Evolutionary conservation across 2,797 vertebrate species (phyloP), one percentile per base, ranked within the genome.

Genomic region (Selene dorsalis): DNA sequence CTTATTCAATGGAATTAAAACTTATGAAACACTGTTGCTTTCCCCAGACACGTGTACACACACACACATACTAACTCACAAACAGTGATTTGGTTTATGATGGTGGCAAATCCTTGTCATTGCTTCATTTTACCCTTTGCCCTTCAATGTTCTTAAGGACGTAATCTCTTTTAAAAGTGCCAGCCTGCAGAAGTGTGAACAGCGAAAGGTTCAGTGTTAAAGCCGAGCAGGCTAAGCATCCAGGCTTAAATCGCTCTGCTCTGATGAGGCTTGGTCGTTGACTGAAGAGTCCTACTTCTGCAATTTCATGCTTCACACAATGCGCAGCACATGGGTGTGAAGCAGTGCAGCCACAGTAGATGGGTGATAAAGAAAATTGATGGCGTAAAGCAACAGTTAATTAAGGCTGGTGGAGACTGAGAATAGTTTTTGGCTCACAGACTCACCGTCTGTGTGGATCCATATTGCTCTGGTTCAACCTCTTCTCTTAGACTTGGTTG

Each of bases 101-200:
- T 47, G 53, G 45, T 41, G 71, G 64, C 58, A 89, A 89, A 88
- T 80, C 74, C 66, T 84, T 79, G 77, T 61, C 74, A 80, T 79
- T 82, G 75, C 82, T 84, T 75, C 58, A 84, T 85, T 88, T 89
- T 70, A 79, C 80, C 82, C 87, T 89, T 91, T 86, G 84, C 79
- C 84, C 82, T 71, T 82, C 59, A 60, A 30, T 87, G 81, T 73
- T 87, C 75, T 85, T 75, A 88, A 87, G 72, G 69, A 84, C 32
- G 20, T 88, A 87, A 91, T 91, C 88, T 84, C 76, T 85, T 77
- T 78, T 75, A 67, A 84, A 88, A 89, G 83, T 80, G 73, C 81
- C 77, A 72, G 83, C 63, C 71, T 69, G 84, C 81, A 89, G 70
- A 77, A 91, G 69, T 73, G 78, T 26, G 26, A 84, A 72, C 80